phyloP scores from a whole-genome alignment of 1,140 invertebrate genomes.

The Drosophila eugracilis region DNA sequence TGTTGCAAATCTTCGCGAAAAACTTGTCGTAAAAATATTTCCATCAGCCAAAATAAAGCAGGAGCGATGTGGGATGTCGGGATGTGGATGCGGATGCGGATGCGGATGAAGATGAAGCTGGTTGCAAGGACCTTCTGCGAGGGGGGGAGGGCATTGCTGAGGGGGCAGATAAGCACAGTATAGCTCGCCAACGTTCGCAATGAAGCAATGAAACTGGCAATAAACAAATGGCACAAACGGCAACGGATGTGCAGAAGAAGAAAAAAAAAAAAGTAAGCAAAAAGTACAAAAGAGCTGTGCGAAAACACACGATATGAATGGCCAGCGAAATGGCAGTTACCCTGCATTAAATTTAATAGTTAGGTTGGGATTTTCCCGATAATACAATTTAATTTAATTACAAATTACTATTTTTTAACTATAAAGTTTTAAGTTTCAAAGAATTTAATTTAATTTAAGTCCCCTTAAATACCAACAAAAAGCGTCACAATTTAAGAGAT shows the following conservation, averaged over 20 bases:
- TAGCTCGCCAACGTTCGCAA: constrained; percentile 42
- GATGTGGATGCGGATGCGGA: constrained; percentile 18
- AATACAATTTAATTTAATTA: too few species aligned
- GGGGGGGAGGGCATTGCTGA: background rate
- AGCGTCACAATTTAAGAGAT: too few species aligned
- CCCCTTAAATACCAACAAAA: too few species aligned
- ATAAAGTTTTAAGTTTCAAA: too few species aligned
- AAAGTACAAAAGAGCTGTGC: constrained; percentile 3
- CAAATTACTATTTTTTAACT: too few species aligned
- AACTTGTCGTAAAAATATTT: constrained; percentile 84
- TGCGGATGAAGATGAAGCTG: constrained; percentile 49
- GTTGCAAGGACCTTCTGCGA: background rate
- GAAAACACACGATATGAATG: constrained; percentile 20
- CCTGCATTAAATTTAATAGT: constrained; percentile 2
- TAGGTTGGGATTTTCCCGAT: background rate
- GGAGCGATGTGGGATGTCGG: too few species aligned
- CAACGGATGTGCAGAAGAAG: constrained; percentile 50
- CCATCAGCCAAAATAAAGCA: constrained; percentile 66
- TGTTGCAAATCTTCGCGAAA: constrained; percentile 81
- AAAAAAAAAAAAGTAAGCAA: constrained; percentile 8
- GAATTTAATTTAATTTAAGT: too few species aligned
- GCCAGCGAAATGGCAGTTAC: constrained; percentile 30
- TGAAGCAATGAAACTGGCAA: constrained; percentile 80
- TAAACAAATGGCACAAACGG: constrained; percentile 75
- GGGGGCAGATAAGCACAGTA: constrained; percentile 36